Percentiles rank a stretch among this genome's conserved stretches.
Conservation (phyloP, 2,113 vertebrate species). For the Marcusenius ussheri region DNA sequence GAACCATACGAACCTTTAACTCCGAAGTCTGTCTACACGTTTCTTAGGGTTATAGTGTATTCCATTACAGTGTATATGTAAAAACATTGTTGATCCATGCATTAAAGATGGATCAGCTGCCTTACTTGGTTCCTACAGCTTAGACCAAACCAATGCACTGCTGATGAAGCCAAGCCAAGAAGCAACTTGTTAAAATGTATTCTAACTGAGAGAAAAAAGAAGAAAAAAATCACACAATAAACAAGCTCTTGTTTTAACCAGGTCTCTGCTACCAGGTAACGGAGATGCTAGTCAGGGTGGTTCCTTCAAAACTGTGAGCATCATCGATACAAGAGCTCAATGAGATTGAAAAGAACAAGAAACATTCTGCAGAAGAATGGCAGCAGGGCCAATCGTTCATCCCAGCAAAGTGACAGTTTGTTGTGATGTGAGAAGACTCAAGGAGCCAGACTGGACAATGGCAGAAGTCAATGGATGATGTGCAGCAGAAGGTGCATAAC, state of each 20-base stretch:
- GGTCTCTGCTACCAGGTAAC: not conserved
- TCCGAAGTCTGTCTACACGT: not conserved
- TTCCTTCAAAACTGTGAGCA: not conserved
- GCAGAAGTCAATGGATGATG: not conserved
- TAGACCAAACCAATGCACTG: not conserved
- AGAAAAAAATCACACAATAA: not conserved
- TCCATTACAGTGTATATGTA: not conserved
- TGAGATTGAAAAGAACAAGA: not conserved
- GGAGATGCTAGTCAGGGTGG: not conserved
- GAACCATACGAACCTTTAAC: not conserved
- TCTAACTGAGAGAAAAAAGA: not conserved
- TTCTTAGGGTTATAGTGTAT: not conserved
- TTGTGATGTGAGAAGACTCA: not conserved
- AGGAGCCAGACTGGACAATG: not conserved
- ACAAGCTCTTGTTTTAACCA: not conserved
- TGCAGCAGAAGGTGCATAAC: not conserved
- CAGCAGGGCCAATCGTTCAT: not conserved
- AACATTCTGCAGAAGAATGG: not conserved
- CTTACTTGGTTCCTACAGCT: not conserved
- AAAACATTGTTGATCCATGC: not conserved
- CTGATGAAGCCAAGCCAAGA: not conserved
- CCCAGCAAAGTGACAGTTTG: not conserved
- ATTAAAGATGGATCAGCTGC: not conserved
- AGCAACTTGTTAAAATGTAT: not conserved
- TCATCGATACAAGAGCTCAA: not conserved